Evolutionary conservation across 1,140 invertebrate genomes (phyloP).

Genomic region (Zophobas atratus): DNA sequence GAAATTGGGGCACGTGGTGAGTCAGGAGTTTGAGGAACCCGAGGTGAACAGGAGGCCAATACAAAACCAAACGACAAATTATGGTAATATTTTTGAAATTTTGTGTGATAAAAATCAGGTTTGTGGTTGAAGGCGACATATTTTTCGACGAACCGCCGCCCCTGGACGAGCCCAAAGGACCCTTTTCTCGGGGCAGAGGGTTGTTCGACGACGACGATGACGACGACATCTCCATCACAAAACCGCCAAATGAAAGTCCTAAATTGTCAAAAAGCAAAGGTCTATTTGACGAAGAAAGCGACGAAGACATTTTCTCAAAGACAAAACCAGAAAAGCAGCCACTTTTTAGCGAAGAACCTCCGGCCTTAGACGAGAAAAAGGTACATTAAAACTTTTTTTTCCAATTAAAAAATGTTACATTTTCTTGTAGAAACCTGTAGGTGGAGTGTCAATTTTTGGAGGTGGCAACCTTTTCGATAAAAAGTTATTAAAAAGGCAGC

Average conservation of each 20-base stretch:
- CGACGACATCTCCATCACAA: constrained; percentile 50
- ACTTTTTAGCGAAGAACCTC: constrained; percentile 59
- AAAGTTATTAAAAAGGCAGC: constrained; percentile 56
- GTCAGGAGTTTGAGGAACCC: constrained; percentile 50
- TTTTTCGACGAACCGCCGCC: constrained; percentile 72
- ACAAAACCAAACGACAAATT: constrained; percentile 49
- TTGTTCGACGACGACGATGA: constrained; percentile 66
- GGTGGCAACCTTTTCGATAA: constrained; percentile 55
- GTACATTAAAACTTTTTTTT: constrained; percentile 40
- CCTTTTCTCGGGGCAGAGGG: constrained; percentile 68
- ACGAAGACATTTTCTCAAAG: constrained; percentile 61
- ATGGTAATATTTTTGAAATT: constrained; percentile 13
- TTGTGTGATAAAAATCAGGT: neutral
- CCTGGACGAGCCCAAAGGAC: constrained; percentile 65
- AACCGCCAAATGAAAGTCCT: neutral
- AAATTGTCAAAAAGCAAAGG: constrained; percentile 9
- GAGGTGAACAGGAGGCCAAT: constrained; percentile 61
- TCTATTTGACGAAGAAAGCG: constrained; percentile 51
- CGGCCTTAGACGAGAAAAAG: constrained; percentile 54
- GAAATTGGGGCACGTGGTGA: constrained; percentile 71
- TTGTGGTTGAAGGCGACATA: constrained; percentile 65
- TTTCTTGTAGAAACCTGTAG: constrained; percentile 72
- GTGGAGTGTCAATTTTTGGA: constrained; percentile 72
- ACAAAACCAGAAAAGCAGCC: constrained; percentile 49
- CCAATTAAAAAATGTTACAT: constrained; percentile 39